A percentile compares a stretch with the other conserved stretches of the same genome.
Evolutionary conservation across 2,888 invertebrate genomes (phyloP).

Genomic region (Nymphalis c-album): DNA sequence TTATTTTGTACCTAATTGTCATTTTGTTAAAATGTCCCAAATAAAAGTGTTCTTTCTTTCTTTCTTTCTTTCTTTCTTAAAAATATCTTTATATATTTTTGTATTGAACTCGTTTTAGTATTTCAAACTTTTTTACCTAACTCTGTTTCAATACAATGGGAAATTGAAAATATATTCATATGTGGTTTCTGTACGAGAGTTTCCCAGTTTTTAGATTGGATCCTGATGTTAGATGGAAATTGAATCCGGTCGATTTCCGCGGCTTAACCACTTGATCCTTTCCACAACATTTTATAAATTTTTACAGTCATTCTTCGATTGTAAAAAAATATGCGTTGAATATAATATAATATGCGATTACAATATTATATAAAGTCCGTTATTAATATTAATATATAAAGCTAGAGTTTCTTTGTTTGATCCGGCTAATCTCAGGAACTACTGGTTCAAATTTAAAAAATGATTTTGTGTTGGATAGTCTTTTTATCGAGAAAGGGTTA

Average conservation of each 20-base stretch:
- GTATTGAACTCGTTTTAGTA: background rate
- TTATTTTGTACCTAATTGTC: too few species aligned
- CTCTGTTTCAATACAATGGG: conserved; percentile 5
- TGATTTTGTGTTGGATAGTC: too few species aligned
- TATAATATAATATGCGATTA: background rate
- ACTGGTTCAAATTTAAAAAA: too few species aligned
- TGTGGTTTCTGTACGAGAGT: background rate
- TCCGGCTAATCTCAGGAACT: too few species aligned
- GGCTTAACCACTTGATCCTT: conserved; percentile 12
- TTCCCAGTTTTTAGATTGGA: conserved; percentile 5
- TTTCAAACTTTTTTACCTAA: background rate
- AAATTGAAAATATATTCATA: conserved; percentile 3
- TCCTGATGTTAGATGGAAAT: conserved; percentile 19
- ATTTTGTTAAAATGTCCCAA: too few species aligned
- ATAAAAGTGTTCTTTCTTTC: too few species aligned
- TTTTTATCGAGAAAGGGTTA: too few species aligned
- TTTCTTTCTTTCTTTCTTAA: too few species aligned
- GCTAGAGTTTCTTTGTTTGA: too few species aligned
- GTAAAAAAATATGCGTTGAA: background rate
- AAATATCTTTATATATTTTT: too few species aligned
- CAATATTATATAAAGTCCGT: too few species aligned
- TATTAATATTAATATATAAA: too few species aligned
- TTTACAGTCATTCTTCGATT: background rate
- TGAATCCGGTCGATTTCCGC: conserved; percentile 15
- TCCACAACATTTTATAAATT: background rate